phyloP scores from a whole-genome alignment of 2,888 invertebrate genomes.

The Stegophylla sp. region DNA sequence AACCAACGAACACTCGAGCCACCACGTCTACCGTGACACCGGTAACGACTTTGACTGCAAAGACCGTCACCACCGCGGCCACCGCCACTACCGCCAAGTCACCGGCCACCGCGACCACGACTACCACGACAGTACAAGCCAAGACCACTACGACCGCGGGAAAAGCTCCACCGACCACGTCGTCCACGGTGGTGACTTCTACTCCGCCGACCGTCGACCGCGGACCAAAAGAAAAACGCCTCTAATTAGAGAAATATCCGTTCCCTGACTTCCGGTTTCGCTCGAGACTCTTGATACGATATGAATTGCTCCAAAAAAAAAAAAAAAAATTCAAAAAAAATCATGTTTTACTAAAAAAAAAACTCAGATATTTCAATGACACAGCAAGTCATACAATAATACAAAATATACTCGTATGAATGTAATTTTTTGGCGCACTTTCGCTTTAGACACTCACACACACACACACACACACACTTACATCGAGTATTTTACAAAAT shows the following conservation, averaged over 20 bases:
- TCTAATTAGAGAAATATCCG: not conserved
- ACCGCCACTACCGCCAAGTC: too few relatives aligned
- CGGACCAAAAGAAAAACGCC: not conserved
- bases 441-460: conserved; percentile 10
- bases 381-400: not conserved
- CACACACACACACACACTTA: too few relatives aligned
- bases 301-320: conserved; percentile 37
- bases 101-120: not conserved
- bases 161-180: not conserved
- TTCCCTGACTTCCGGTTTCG: not conserved
- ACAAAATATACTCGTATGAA: not conserved
- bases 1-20: too few relatives aligned
- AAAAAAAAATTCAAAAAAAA: too few relatives aligned
- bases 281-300: conserved; percentile 5
- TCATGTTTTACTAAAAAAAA: not conserved
- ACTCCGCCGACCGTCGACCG: not conserved
- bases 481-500: too few relatives aligned
- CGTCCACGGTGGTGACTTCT: not conserved
- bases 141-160: not conserved
- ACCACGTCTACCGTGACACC: not conserved
- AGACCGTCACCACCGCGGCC: not conserved
- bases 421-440: conserved; percentile 3
- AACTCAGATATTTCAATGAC: not conserved
- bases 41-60: not conserved
- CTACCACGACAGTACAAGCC: too few relatives aligned